Percentiles rank a stretch among this genome's conserved stretches.
These are phyloP conservation scores for Procavia capensis DNA, from an alignment of 2,113 vertebrate genomes.

Conservation along the genomic window DNA sequence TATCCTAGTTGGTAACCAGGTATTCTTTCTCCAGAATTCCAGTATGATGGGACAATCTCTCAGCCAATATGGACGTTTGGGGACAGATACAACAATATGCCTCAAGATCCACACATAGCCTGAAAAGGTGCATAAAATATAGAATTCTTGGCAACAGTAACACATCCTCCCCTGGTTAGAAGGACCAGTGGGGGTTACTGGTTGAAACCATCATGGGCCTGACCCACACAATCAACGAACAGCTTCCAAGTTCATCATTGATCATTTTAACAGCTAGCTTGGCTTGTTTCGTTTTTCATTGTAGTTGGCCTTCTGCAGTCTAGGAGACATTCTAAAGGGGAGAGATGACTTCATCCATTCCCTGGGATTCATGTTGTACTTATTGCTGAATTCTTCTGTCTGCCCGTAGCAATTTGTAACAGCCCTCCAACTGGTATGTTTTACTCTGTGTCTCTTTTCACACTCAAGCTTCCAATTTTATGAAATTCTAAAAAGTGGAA, in stretches of 20 bases:
- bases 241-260: not conserved
- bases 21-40: not conserved
- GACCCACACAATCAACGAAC: not conserved
- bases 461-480: not conserved
- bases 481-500: not conserved
- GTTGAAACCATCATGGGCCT: not conserved
- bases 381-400: not conserved
- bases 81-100: not conserved
- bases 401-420: not conserved
- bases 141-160: not conserved
- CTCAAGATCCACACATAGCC: not conserved
- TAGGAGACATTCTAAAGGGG: not conserved
- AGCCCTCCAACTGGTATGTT: not conserved
- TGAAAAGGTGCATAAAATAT: fast-evolving
- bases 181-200: not conserved
- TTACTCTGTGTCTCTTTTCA: not conserved
- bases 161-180: not conserved
- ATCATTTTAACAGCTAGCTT: not conserved
- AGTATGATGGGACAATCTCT: too few relatives aligned
- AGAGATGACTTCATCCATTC: not conserved
- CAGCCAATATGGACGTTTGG: not conserved
- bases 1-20: not conserved
- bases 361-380: not conserved
- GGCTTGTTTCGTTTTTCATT: not conserved
- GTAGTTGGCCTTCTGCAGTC: not conserved